Percentiles rank a stretch among this genome's conserved stretches.
These are phyloP conservation scores for Uropsilus gracilis DNA, from an alignment of 2,113 vertebrate genomes.

Conservation along the genomic window DNA sequence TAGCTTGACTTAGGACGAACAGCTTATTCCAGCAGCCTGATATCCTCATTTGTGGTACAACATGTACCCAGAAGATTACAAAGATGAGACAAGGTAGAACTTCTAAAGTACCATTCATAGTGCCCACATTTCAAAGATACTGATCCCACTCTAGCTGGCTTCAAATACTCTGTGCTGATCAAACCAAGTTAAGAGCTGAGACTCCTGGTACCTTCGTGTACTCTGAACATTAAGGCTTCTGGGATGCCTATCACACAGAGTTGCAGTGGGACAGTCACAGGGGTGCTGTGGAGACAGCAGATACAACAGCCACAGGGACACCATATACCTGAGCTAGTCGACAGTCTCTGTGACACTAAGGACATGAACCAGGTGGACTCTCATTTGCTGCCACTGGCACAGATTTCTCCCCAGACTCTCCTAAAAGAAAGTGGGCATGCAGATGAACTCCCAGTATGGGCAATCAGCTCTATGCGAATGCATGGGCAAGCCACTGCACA, in stretches of 20 bases:
- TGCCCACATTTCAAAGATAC: not conserved
- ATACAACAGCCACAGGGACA: not conserved
- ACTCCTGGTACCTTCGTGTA: rapidly evolving
- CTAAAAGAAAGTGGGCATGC: rapidly evolving
- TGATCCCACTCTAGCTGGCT: not conserved
- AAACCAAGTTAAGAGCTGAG: rapidly evolving
- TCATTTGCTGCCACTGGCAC: not conserved
- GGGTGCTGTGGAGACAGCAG: too few species aligned
- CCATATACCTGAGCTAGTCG: too few species aligned
- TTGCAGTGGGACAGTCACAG: not conserved
- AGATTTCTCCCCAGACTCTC: not conserved
- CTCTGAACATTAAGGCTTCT: not conserved
- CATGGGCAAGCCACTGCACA: not conserved
- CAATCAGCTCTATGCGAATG: constrained; percentile 28
- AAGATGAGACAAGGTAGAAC: not conserved
- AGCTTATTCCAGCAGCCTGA: not conserved
- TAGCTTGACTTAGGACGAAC: rapidly evolving
- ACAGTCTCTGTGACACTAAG: not conserved
- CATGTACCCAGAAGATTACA: not conserved
- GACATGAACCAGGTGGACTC: rapidly evolving
- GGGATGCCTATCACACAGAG: not conserved
- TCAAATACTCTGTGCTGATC: not conserved
- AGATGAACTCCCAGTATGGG: not conserved
- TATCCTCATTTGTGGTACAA: not conserved
- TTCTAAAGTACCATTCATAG: not conserved